A percentile compares a stretch with the other conserved stretches of the same genome.
Conservation (phyloP, 1,140 invertebrate species). For the silkworm (Bombyx mori) region DNA sequence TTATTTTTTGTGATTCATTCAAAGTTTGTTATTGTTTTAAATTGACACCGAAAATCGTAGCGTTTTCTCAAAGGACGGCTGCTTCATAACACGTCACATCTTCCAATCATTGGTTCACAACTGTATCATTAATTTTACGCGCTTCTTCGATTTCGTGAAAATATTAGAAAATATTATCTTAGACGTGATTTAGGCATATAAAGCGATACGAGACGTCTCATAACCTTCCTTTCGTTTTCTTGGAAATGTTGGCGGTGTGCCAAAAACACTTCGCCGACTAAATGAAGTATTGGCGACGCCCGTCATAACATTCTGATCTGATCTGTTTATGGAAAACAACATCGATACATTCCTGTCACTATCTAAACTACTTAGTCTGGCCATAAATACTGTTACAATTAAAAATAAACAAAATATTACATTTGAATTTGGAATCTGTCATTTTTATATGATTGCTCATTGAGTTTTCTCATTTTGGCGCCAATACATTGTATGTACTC, state of each 20-base stretch:
- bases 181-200: conserved; percentile 62
- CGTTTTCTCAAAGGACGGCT: background rate
- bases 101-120: conserved; percentile 1
- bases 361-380: too few species aligned
- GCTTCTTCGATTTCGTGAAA: conserved; percentile 23
- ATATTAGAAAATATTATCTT: conserved; percentile 51
- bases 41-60: conserved; percentile 7
- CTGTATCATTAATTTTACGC: background rate
- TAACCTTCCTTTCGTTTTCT: conserved; percentile 63
- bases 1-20: background rate
- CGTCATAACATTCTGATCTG: conserved; percentile 51
- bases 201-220: conserved; percentile 58
- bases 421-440: too few species aligned
- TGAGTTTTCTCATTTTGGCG: too few species aligned
- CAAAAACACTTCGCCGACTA: conserved; percentile 45
- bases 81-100: background rate
- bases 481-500: too few species aligned
- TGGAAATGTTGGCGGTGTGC: conserved; percentile 52
- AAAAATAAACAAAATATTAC: too few species aligned
- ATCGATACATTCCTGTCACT: conserved; percentile 22
- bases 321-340: conserved; percentile 59
- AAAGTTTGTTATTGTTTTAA: background rate
- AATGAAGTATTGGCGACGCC: conserved; percentile 55
- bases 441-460: too few species aligned
- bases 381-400: too few species aligned